phyloP scores from a whole-genome alignment of 2,888 invertebrate species.

The Blomia tropicalis region DNA sequence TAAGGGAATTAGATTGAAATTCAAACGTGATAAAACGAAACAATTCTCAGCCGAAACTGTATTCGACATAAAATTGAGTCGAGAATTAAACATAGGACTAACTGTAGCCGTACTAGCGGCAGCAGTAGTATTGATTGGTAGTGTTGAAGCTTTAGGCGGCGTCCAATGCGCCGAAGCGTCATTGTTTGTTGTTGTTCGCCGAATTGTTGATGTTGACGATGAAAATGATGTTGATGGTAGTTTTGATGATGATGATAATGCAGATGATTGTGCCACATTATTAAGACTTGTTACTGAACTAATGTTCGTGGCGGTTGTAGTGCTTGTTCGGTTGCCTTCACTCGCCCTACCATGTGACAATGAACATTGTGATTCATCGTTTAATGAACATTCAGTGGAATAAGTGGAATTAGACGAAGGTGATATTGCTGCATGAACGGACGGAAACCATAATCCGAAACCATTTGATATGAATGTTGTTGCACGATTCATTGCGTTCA shows the following conservation, averaged over 20 bases:
- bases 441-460: not conserved
- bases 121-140: not conserved
- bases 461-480: not conserved
- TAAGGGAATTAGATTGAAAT: not conserved
- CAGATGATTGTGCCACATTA: too few species aligned
- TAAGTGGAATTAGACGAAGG: not conserved
- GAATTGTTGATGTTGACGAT: not conserved
- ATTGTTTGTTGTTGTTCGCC: not conserved
- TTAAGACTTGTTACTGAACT: too few species aligned
- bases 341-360: too few species aligned
- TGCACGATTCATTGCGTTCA: too few species aligned
- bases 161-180: not conserved
- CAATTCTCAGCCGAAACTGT: not conserved
- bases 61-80: conserved; percentile 4
- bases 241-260: too few species aligned
- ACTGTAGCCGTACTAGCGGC: not conserved
- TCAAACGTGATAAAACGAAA: not conserved
- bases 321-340: too few species aligned
- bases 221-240: not conserved
- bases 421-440: not conserved
- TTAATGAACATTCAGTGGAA: too few species aligned
- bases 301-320: too few species aligned
- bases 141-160: not conserved
- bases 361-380: too few species aligned
- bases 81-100: not conserved